phyloP scores from a whole-genome alignment of 2,113 vertebrate genomes.

The Naja naja region DNA sequence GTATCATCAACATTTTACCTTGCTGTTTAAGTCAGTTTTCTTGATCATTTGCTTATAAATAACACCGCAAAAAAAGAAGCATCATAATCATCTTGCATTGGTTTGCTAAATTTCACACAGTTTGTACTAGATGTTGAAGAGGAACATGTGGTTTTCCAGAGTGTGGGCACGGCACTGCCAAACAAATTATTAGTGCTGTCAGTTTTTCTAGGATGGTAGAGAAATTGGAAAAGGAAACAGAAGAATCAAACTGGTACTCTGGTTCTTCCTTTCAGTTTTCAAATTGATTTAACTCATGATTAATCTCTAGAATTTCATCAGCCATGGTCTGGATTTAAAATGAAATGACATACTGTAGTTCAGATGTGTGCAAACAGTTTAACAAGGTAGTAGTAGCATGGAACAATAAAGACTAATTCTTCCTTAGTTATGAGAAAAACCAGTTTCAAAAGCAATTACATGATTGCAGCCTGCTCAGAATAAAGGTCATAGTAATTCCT shows the following conservation, averaged over 20 bases:
- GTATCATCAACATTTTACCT: not conserved
- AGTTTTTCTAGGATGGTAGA: not conserved
- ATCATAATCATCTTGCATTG: not conserved
- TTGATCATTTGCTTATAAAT: not conserved
- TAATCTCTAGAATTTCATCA: conserved; percentile 53
- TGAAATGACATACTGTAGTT: conserved; percentile 1
- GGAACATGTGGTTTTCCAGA: not conserved
- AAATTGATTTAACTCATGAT: conserved; percentile 36
- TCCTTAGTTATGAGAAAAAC: conserved; percentile 48
- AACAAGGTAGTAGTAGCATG: conserved; percentile 37
- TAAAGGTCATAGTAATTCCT: conserved; percentile 49
- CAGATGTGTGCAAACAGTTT: conserved; percentile 50
- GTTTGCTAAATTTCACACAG: not conserved
- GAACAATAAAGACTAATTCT: conserved; percentile 32
- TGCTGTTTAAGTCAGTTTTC: not conserved
- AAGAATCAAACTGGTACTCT: not conserved
- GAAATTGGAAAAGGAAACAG: conserved; percentile 2
- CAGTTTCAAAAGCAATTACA: conserved; percentile 38
- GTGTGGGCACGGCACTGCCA: not conserved
- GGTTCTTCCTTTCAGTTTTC: not conserved
- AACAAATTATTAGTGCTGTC: not conserved
- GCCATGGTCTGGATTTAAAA: conserved; percentile 16
- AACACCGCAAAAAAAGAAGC: not conserved
- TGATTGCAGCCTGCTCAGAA: not conserved
- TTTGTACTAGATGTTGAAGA: not conserved